These are phyloP conservation scores for Nothoprocta perdicaria DNA, from an alignment of 2,113 vertebrate genomes.

Conservation along the genomic window DNA sequence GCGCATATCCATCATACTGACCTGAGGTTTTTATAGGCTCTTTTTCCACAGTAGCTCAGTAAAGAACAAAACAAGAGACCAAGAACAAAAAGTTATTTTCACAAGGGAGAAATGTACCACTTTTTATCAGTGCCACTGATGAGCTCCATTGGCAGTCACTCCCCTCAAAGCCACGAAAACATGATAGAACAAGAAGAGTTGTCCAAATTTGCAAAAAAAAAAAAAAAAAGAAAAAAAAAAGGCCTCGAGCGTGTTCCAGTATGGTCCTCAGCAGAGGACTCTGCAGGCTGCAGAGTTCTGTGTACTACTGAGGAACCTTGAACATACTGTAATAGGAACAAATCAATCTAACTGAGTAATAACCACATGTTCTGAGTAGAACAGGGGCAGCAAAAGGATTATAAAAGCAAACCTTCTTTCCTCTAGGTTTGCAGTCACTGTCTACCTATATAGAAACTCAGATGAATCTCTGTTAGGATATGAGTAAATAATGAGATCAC, in stretches of 20 bases:
- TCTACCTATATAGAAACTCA: constrained; percentile 28
- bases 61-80: background rate
- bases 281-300: background rate
- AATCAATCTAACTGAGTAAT: background rate
- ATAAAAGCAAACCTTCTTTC: background rate
- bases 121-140: background rate
- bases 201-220: rapidly evolving
- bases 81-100: background rate
- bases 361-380: background rate
- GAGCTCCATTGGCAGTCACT: background rate
- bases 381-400: background rate
- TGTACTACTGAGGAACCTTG: background rate
- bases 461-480: constrained; percentile 46
- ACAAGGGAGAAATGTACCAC: background rate
- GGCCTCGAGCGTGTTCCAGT: rapidly evolving
- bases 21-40: background rate
- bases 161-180: rapidly evolving
- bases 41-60: background rate
- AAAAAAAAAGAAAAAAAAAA: too few species aligned
- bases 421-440: background rate
- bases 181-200: background rate
- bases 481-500: constrained; percentile 39
- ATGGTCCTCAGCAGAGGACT: background rate
- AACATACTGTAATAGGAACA: background rate
- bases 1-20: background rate